Conservation (phyloP, 2,113 vertebrate species). For the Prietella phreatophila region DNA sequence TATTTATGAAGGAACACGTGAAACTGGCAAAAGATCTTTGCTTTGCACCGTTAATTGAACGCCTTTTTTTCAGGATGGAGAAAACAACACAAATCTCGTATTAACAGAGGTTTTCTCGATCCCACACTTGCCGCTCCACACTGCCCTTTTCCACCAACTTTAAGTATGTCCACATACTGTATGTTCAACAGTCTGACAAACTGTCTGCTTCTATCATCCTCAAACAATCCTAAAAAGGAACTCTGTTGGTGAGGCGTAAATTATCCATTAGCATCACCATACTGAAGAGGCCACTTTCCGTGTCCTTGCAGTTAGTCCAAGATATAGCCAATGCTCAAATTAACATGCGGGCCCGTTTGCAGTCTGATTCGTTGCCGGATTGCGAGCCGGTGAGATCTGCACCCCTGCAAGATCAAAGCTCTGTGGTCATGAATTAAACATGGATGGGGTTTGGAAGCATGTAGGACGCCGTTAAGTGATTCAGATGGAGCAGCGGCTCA, state of each 20-base stretch:
- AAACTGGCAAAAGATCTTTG: neutral
- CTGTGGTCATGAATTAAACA: constrained; percentile 45
- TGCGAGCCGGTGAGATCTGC: constrained; percentile 49
- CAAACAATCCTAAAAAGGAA: constrained; percentile 14
- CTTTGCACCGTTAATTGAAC: neutral
- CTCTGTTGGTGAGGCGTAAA: constrained; percentile 33
- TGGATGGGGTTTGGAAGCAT: constrained; percentile 24
- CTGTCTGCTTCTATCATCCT: constrained; percentile 28
- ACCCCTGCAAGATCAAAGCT: constrained; percentile 50
- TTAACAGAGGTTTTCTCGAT: neutral
- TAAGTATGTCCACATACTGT: neutral
- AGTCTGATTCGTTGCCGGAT: constrained; percentile 38
- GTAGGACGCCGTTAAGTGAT: neutral
- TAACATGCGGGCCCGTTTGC: constrained; percentile 29
- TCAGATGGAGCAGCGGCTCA: neutral
- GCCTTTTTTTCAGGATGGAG: neutral
- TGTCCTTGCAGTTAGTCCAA: constrained; percentile 9
- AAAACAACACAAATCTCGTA: neutral
- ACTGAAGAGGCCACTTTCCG: neutral
- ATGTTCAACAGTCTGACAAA: neutral
- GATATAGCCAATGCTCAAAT: constrained; percentile 29
- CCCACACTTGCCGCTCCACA: neutral
- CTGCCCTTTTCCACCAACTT: neutral
- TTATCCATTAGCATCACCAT: constrained; percentile 38
- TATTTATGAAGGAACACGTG: neutral